Percentiles rank a stretch among this genome's conserved stretches.
These are phyloP conservation scores for Pteropus alecto DNA, from an alignment of 2,113 vertebrate genomes.

Conservation along the genomic window DNA sequence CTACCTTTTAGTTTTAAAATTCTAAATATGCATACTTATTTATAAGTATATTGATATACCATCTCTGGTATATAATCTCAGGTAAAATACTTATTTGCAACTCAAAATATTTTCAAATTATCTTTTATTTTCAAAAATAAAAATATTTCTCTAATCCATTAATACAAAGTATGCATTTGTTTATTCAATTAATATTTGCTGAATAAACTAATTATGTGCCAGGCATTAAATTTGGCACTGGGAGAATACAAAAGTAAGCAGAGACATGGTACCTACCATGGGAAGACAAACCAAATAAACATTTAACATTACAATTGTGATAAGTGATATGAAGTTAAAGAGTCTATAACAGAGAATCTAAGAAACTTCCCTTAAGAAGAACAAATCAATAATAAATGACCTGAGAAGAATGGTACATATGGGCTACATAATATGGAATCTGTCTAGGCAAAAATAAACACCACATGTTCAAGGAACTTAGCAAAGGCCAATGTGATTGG, in stretches of 20 bases:
- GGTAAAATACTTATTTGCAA: background rate
- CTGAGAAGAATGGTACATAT: background rate
- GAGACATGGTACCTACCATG: background rate
- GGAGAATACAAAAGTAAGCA: background rate
- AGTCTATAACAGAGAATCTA: background rate
- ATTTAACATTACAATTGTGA: background rate
- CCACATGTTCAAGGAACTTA: background rate
- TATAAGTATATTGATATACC: too few relatives aligned
- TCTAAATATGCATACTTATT: background rate
- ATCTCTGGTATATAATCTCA: background rate
- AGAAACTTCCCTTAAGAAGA: background rate
- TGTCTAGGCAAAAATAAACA: conserved; percentile 1
- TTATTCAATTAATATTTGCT: background rate
- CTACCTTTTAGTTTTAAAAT: background rate
- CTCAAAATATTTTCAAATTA: conserved; percentile 1
- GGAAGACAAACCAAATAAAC: conserved; percentile 27
- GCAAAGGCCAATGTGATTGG: background rate
- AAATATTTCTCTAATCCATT: background rate
- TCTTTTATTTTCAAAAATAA: conserved; percentile 23
- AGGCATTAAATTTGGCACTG: background rate
- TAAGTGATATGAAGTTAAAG: background rate
- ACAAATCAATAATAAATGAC: background rate
- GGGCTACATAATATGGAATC: background rate
- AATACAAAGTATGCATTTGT: background rate
- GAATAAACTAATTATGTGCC: background rate